Base-by-base conservation (phyloP, 2,888 invertebrate genomes). In the Luperina nickerlii region DNA sequence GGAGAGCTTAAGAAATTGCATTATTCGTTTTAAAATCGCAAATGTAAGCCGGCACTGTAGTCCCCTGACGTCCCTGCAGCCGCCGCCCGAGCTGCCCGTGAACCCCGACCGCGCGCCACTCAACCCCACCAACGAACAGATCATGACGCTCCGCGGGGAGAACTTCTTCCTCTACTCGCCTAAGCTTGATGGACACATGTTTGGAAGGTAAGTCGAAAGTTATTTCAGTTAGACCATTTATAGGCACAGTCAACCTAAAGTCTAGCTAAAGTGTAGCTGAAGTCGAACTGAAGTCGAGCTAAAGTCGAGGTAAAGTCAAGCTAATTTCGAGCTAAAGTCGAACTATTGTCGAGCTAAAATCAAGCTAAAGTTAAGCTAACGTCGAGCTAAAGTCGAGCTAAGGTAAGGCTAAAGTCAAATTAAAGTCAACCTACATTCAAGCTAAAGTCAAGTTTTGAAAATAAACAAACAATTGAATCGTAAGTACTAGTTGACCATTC, bases 131-230 rank as follows among this genome's bases (percentile, higher is more conserved):
- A 57, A 66, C 0, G 96, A 96, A 0, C 94, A 96, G 82, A 87
- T 96, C 3, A 93, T 96, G 96, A 83, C 92, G 0, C 20, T 93
- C 13, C 88, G 95, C 0, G 96, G 96, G 0, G 96, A 96, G 78
- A 92, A 96, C 89, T 97, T 97, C 92, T 97, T 97, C 85, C 91
- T 97, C 0, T 93, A 95, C 88, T 94, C 95, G 8, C 96, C 96
- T 0, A 88, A 84, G 0, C 18, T 90, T 0, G 96, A 96, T 57
- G 94, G 90, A 0, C 96, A 96, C 65, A 91, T 92, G 18, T 96
- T 90, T 81, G 96, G 96, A 76, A 94, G 96, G 96, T 96, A 24
- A 38, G 65, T 38, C 11, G 13, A 48, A 48, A 80, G 83, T 18
- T 20, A 4, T 57, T 71, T 57, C 6, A 48, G 0, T 32, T 32